Conservation (phyloP, 2,113 vertebrate genomes). For the Callaeas wilsoni region DNA sequence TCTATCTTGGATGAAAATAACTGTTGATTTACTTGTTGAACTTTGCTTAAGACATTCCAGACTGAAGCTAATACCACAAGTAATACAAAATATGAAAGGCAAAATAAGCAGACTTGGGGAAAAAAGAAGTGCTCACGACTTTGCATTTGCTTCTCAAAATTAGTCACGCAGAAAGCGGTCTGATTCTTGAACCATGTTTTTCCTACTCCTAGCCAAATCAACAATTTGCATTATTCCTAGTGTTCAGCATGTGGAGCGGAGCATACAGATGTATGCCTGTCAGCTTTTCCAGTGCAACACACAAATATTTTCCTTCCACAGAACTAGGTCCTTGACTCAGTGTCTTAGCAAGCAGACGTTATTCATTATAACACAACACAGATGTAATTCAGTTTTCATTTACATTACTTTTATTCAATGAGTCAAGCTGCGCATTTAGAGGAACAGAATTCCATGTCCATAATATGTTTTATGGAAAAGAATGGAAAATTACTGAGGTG, state of each 20-base stretch:
- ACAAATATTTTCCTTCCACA: slow-evolving; percentile 72
- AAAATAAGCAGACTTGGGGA: background rate
- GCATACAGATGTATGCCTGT: slow-evolving; percentile 53
- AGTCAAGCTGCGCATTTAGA: slow-evolving; percentile 25
- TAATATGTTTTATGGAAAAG: background rate
- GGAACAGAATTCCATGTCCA: background rate
- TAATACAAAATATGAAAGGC: background rate
- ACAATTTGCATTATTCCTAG: slow-evolving; percentile 49
- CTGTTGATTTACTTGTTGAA: background rate
- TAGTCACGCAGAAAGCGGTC: slow-evolving; percentile 4
- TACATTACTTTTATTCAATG: slow-evolving; percentile 48
- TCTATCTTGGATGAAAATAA: background rate
- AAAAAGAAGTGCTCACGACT: background rate
- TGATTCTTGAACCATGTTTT: background rate
- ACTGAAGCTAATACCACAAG: background rate
- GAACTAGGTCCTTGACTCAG: slow-evolving; percentile 65
- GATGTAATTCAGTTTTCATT: slow-evolving; percentile 69
- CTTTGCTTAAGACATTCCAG: background rate
- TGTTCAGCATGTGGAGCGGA: slow-evolving; percentile 41
- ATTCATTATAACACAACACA: slow-evolving; percentile 72
- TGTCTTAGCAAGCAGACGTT: slow-evolving; percentile 70
- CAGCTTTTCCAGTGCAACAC: slow-evolving; percentile 70
- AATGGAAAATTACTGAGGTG: slow-evolving; percentile 6
- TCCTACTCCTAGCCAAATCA: slow-evolving; percentile 40
- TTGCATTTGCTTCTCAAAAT: background rate